Evolutionary conservation across 2,113 vertebrate species (phyloP).

Genomic region (Xyliphius kryptos): DNA sequence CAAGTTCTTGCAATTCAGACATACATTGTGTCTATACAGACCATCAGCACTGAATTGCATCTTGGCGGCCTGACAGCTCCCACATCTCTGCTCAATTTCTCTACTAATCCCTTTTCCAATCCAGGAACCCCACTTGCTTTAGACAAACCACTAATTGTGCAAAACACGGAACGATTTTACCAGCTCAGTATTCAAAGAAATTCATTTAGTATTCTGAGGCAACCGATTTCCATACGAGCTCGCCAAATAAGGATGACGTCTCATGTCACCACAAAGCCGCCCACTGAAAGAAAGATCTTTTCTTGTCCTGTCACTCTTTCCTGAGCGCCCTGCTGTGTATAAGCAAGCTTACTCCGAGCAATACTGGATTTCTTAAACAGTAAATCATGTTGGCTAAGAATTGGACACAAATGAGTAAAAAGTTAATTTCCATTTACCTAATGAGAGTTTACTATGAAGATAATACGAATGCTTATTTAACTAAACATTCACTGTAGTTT

Average conservation of each 20-base stretch:
- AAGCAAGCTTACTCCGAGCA: neutral
- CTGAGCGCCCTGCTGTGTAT: neutral
- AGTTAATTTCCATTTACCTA: constrained; percentile 8
- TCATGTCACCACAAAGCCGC: constrained; percentile 20
- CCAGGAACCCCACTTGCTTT: constrained; percentile 8
- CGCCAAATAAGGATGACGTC: constrained; percentile 15
- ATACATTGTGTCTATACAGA: neutral
- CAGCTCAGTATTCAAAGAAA: constrained; percentile 11
- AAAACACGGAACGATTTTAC: constrained; percentile 12
- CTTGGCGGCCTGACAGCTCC: constrained; percentile 12
- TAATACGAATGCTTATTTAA: constrained; percentile 12
- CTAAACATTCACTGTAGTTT: constrained; percentile 22
- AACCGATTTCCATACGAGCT: constrained; percentile 10
- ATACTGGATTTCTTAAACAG: constrained; percentile 30
- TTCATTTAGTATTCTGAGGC: constrained; percentile 15
- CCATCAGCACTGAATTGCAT: constrained; percentile 6
- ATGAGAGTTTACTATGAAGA: constrained; percentile 1
- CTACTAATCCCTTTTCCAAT: constrained; percentile 15
- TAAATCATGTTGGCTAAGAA: constrained; percentile 7
- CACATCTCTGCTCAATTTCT: constrained; percentile 23
- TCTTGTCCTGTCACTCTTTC: neutral
- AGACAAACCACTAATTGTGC: constrained; percentile 18
- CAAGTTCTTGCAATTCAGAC: neutral
- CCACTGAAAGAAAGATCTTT: constrained; percentile 10
- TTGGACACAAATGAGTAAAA: constrained; percentile 15